phyloP scores from a whole-genome alignment of 2,888 invertebrate genomes.

The Lasioglossum zephyrum region DNA sequence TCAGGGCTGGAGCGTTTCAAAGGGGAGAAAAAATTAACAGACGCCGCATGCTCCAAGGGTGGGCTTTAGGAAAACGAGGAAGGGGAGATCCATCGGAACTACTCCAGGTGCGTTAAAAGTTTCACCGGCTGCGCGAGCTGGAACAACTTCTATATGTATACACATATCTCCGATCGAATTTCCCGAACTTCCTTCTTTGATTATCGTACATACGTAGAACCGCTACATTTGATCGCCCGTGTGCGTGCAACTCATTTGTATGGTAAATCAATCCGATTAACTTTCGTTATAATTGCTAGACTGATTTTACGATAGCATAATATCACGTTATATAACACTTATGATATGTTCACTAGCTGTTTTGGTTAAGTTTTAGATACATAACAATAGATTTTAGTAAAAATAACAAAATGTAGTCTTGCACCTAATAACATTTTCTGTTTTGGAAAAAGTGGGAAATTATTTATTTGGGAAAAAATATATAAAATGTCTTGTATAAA shows the following conservation, averaged over 20 bases:
- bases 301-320: neutral
- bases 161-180: constrained; percentile 53
- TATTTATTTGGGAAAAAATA: too few relatives aligned
- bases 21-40: constrained; percentile 65
- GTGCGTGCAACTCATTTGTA: neutral
- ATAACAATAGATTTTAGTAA: too few relatives aligned
- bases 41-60: constrained; percentile 57
- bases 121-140: constrained; percentile 66
- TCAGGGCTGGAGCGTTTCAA: constrained; percentile 53
- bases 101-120: constrained; percentile 76
- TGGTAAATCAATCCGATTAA: neutral
- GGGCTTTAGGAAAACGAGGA: constrained; percentile 59
- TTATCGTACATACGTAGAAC: neutral
- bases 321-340: neutral
- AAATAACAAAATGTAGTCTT: too few relatives aligned
- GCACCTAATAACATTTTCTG: too few relatives aligned
- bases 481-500: too few relatives aligned
- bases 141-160: constrained; percentile 66
- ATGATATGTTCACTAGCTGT: neutral
- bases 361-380: too few relatives aligned
- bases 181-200: constrained; percentile 45
- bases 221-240: constrained; percentile 18
- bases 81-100: constrained; percentile 52
- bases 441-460: too few relatives aligned
- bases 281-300: neutral